A percentile compares a stretch with the other conserved stretches of the same genome.
Evolutionary conservation across 30 jellyfish, hydroid and myxozoan genomes (phyloP).

Genomic region (Clytia hemisphaerica): DNA sequence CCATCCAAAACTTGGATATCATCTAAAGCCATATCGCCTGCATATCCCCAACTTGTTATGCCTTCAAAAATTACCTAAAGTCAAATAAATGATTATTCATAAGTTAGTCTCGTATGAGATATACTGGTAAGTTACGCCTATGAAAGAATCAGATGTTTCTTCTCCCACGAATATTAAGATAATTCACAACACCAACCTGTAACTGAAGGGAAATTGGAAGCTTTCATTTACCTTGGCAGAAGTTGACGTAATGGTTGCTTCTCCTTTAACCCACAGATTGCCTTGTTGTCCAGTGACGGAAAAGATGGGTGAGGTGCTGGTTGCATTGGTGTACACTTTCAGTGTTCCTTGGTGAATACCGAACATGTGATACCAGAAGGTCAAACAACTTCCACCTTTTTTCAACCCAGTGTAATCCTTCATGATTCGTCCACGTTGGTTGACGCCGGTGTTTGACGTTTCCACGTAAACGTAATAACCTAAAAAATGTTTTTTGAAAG

Average conservation of each 20-base stretch:
- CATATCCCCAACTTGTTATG: conserved; percentile 42
- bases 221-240: conserved; percentile 46
- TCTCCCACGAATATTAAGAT: not conserved
- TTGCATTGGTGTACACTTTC: conserved; percentile 15
- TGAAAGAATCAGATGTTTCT: not conserved
- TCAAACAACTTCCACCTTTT: conserved; percentile 70
- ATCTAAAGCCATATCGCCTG: conserved; percentile 79
- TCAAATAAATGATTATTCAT: not conserved
- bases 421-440: conserved; percentile 47
- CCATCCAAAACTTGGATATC: conserved; percentile 48
- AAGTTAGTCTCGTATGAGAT: no score
- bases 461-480: conserved; percentile 71
- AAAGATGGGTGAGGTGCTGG: conserved; percentile 19
- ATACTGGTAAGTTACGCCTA: not conserved
- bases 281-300: conserved; percentile 76
- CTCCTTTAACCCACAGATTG: conserved; percentile 69
- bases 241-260: conserved; percentile 44
- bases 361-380: conserved; percentile 75
- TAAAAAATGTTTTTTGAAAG: not conserved
- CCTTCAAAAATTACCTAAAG: conserved; percentile 79
- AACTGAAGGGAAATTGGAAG: no score
- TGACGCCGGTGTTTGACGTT: conserved; percentile 48
- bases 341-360: conserved; percentile 56
- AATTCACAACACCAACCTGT: not conserved
- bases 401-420: conserved; percentile 34